Evolutionary conservation across 1,140 invertebrate species (phyloP), one percentile per base, ranked within the genome.

Genomic region (Eufriesea mexicana): DNA sequence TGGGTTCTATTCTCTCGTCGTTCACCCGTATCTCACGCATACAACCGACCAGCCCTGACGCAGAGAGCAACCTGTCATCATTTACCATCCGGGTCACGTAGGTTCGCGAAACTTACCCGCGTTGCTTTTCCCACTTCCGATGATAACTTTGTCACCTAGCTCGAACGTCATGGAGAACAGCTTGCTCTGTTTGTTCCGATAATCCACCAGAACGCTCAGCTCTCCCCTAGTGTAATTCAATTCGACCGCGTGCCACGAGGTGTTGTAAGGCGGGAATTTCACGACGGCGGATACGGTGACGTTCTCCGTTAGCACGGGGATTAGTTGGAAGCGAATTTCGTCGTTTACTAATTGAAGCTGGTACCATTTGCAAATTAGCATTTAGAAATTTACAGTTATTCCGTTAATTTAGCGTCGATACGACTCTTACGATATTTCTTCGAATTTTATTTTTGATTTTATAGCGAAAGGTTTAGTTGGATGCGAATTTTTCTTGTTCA

Each of bases 1-100:
- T 95, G n/a, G 96, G 95, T 87, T 94, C 93, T 83, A 94, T 92
- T 72, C 92, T 90, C 64, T 93, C 79, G 51, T 91, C 96, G 90
- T 98, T 98, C n/a, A 99, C 96, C 91, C 96, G 95, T 61, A 99
- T 97, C 86, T 98, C 96, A 79, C 97, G 95, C 95, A 99, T 98
- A 91, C 98, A 99, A 16, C 98, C 98, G 57, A 98, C 97, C 72
- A 98, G 95, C 42, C 98, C 98, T 94, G 95, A 93, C 79, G 57
- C 12, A 59, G 25, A 67, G 66, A 2, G 2, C 16, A 35, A 28
- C 23, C 4, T 16, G 14, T n/a, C 18, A 7, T 28, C 18, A 8
- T 18, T 10, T 7, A 0, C 2, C 5, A 28, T 68, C 57, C 2
- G 28, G 20, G n/a, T 71, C 59, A 28, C 54, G 25, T 57, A 6